These are phyloP conservation scores for Helogale parvula DNA, from an alignment of 2,113 vertebrate species.

Conservation along the genomic window DNA sequence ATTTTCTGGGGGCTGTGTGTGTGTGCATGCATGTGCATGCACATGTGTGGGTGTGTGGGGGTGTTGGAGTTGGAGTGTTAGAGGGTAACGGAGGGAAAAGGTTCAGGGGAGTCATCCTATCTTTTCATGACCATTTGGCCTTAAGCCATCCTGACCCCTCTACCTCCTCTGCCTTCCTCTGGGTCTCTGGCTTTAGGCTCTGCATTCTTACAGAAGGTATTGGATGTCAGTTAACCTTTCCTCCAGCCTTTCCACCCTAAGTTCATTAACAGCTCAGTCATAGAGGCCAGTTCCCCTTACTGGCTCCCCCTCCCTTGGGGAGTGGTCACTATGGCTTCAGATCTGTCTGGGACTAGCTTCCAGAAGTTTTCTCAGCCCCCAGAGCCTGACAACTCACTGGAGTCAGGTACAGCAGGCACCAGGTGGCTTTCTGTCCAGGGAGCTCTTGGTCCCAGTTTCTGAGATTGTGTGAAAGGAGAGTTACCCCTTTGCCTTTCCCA, in stretches of 20 bases:
- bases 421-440: background rate
- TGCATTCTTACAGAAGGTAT: background rate
- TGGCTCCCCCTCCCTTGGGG: conserved; percentile 49
- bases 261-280: conserved; percentile 63
- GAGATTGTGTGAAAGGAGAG: background rate
- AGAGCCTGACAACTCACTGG: background rate
- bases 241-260: background rate
- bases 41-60: no score
- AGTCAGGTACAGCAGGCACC: background rate
- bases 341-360: conserved; percentile 36
- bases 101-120: background rate
- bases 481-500: background rate
- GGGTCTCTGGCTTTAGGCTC: background rate
- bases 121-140: background rate
- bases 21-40: background rate
- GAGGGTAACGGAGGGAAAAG: background rate
- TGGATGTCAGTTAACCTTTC: background rate
- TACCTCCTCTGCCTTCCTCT: background rate
- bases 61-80: background rate
- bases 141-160: background rate
- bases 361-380: background rate
- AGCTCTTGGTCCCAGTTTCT: background rate
- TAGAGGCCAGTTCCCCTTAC: conserved; percentile 65
- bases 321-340: conserved; percentile 67
- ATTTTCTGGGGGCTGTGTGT: background rate